Evolutionary conservation across 1,140 invertebrate species (phyloP).

Genomic region (Drosophila sp.): DNA sequence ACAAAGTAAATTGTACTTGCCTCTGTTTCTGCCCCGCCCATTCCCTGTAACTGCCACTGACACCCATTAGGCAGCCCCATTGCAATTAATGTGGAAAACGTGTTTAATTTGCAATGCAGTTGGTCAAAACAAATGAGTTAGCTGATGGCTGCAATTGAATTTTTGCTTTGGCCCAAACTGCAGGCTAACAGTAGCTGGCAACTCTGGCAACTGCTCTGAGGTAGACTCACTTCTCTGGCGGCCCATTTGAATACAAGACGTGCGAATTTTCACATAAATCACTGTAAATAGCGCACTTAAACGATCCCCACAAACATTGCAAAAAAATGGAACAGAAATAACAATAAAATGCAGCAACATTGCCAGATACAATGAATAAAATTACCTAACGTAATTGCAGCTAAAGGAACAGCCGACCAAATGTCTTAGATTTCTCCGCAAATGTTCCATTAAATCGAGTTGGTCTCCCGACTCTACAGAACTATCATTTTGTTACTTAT

Average conservation of each 20-base stretch:
- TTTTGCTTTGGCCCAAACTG: conserved; percentile 7
- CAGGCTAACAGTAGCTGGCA: conserved; percentile 36
- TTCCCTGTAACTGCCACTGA: neutral
- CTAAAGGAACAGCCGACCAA: neutral
- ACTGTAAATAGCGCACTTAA: conserved; percentile 73
- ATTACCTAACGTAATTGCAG: conserved; percentile 71
- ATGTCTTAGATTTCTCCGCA: neutral
- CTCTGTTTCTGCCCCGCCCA: conserved; percentile 1
- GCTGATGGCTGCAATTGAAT: conserved; percentile 37
- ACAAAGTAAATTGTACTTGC: conserved; percentile 21
- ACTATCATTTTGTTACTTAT: no score
- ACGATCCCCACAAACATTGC: conserved; percentile 44
- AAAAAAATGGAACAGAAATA: conserved; percentile 27
- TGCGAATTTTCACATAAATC: conserved; percentile 76
- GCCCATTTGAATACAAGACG: conserved; percentile 71
- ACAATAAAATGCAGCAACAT: conserved; percentile 46
- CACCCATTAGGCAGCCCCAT: conserved; percentile 29
- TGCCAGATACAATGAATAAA: conserved; percentile 72
- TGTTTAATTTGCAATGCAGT: conserved; percentile 40
- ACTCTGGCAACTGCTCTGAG: conserved; percentile 46
- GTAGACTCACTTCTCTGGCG: conserved; percentile 8
- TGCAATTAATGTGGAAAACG: conserved; percentile 73
- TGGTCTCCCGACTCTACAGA: no score
- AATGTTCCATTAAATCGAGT: neutral
- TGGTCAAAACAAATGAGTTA: conserved; percentile 17